These are phyloP conservation scores for Bedellia somnulentella DNA, from an alignment of 2,888 invertebrate genomes.

Conservation along the genomic window DNA sequence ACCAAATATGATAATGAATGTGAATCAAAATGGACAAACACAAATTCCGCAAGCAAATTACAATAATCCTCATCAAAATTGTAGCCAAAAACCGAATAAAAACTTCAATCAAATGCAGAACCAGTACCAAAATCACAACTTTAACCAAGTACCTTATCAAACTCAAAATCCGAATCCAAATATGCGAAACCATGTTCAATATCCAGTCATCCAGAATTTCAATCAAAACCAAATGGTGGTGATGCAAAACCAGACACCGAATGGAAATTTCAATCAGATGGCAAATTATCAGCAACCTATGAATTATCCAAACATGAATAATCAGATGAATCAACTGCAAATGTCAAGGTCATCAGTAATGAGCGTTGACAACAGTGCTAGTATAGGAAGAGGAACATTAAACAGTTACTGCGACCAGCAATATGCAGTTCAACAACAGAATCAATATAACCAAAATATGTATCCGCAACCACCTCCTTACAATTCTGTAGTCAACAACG, in stretches of 20 bases:
- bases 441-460: conserved; percentile 37
- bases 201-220: conserved; percentile 39
- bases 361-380: conserved; percentile 50
- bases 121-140: conserved; percentile 30
- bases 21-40: conserved; percentile 13
- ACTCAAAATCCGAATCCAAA: conserved; percentile 35
- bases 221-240: conserved; percentile 36
- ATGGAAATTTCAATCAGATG: conserved; percentile 32
- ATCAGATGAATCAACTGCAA: conserved; percentile 39
- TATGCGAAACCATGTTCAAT: conserved; percentile 30
- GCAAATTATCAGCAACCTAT: conserved; percentile 33
- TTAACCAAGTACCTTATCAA: conserved; percentile 22
- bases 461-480: conserved; percentile 46
- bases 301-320: conserved; percentile 30
- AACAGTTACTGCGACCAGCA: conserved; percentile 40
- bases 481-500: conserved; percentile 40
- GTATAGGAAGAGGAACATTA: conserved; percentile 37
- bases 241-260: conserved; percentile 20
- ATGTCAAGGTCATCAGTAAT: conserved; percentile 49
- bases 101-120: conserved; percentile 29
- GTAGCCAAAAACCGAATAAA: conserved; percentile 33
- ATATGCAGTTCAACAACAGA: conserved; percentile 22
- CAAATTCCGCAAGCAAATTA: conserved; percentile 20
- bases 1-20: conserved; percentile 31
- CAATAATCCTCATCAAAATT: conserved; percentile 25